Base-by-base conservation (phyloP, 2,797 vertebrate genomes). In the Danio jaintianensis region DNA sequence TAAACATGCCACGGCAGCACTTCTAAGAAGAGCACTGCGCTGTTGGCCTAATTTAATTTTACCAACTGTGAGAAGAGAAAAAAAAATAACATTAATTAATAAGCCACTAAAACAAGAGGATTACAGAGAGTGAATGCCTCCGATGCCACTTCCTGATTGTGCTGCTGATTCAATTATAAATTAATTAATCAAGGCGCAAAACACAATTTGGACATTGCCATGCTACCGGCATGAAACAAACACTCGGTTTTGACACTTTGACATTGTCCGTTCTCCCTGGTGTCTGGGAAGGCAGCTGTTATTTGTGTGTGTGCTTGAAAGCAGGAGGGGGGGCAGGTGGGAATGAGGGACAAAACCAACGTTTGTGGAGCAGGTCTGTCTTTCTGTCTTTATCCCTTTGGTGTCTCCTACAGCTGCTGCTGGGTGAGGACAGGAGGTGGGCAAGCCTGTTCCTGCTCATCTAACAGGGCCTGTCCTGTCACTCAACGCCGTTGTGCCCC, bases 161-260 rank as follows among this genome's bases (percentile, higher is more conserved):
- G 71, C 75, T 84, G 87, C 86, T 79, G 87, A 90, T 92, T 91
- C 80, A 90, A 91, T 91, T 90, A 90, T 88, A 88, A 90, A 89
- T 84, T 86, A 83, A 89, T 56, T 76, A 68, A 82, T 61, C 55
- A 69, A 72, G 58, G 84, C 79, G 86, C 82, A 85, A 68, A 85
- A 91, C 90, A 90, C 87, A 89, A 89, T 59, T 66, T 70, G 78
- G 38, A 67, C 6, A 52, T 71, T 67, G 79, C 45, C 29, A 16
- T 59, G 73, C 48, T 76, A 68, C 52, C 64, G 47, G 50, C 47
- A 45, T 62, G 22, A 76, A 52, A 72, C 62, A 64, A 67, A 38
- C 53, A 20, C 42, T 15, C 5, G 7, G 11, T 50, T 67, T 67
- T 75, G 70, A 74, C 70, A 76, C 29, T 69, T 62, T 55, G 47